Percentiles rank a stretch among this genome's conserved stretches.
These are phyloP conservation scores for Hydroisotoma schaefferi DNA, from an alignment of 2,888 invertebrate genomes.

Conservation along the genomic window DNA sequence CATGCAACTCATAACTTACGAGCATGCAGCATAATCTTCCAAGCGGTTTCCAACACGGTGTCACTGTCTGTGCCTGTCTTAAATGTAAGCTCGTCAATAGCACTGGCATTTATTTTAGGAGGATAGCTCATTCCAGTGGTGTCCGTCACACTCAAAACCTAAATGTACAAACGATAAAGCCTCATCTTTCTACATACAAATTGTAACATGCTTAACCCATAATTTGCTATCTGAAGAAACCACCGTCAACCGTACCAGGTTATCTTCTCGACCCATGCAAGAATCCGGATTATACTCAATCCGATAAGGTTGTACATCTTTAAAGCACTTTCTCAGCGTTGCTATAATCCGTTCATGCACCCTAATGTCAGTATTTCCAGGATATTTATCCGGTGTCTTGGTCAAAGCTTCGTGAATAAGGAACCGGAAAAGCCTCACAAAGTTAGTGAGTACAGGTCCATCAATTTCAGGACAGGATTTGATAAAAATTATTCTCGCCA, in stretches of 20 bases:
- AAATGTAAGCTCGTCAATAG: neutral
- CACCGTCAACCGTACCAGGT: neutral
- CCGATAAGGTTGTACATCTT: neutral
- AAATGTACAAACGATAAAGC: neutral
- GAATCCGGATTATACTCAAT: neutral
- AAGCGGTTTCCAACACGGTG: conserved; percentile 23
- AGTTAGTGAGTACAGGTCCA: conserved; percentile 7
- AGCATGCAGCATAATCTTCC: conserved; percentile 26
- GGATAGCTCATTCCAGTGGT: neutral
- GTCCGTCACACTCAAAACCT: neutral
- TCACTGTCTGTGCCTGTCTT: conserved; percentile 11
- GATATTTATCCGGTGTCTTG: conserved; percentile 22
- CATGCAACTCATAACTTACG: conserved; percentile 19
- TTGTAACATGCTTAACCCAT: neutral
- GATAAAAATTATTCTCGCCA: conserved; percentile 16
- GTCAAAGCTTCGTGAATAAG: conserved; percentile 19
- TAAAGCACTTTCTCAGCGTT: conserved; percentile 15
- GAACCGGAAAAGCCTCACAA: conserved; percentile 23
- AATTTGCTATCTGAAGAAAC: no score
- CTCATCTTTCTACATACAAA: neutral
- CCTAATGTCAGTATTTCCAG: conserved; percentile 14
- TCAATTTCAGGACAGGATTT: conserved; percentile 24
- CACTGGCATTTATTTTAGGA: neutral
- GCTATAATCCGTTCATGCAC: conserved; percentile 20
- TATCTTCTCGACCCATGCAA: neutral